A percentile compares a stretch with the other conserved stretches of the same genome.
Evolutionary conservation across 1,140 invertebrate genomes (phyloP).

Genomic region (Heliconius hermathena): DNA sequence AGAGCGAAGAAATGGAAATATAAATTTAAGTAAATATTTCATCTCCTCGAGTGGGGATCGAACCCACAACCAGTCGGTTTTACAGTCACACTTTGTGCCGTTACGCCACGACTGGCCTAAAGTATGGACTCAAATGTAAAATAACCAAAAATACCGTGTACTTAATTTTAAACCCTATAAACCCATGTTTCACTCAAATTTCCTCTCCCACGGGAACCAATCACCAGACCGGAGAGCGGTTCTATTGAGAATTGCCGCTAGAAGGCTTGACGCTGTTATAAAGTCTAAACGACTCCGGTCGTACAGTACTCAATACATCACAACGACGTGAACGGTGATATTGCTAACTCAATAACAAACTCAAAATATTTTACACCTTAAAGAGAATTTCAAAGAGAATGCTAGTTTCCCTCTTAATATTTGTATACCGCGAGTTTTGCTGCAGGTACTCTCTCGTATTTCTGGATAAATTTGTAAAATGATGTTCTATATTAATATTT

Average conservation of each 20-base stretch:
- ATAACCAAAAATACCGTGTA: background rate
- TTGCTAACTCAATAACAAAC: background rate
- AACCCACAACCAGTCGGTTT: too few species aligned
- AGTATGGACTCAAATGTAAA: too few species aligned
- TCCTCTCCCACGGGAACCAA: background rate
- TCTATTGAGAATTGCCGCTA: background rate
- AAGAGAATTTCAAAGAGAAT: constrained; percentile 1
- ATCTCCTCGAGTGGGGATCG: too few species aligned
- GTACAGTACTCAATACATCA: background rate
- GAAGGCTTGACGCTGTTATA: background rate
- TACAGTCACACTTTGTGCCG: too few species aligned
- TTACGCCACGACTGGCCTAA: too few species aligned
- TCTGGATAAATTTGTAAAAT: background rate
- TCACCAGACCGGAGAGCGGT: background rate
- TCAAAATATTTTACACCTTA: background rate
- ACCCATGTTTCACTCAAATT: background rate
- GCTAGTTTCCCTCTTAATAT: background rate
- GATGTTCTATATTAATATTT: background rate
- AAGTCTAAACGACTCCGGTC: background rate
- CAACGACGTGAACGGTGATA: background rate
- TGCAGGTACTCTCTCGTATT: background rate
- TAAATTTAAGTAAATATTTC: too few species aligned
- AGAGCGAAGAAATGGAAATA: too few species aligned
- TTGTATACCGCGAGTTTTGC: background rate
- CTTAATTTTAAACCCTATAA: too few species aligned